Evolutionary conservation across 2,888 invertebrate genomes (phyloP), one percentile per base, ranked within the genome.

Genomic region (Cepaea hortensis): DNA sequence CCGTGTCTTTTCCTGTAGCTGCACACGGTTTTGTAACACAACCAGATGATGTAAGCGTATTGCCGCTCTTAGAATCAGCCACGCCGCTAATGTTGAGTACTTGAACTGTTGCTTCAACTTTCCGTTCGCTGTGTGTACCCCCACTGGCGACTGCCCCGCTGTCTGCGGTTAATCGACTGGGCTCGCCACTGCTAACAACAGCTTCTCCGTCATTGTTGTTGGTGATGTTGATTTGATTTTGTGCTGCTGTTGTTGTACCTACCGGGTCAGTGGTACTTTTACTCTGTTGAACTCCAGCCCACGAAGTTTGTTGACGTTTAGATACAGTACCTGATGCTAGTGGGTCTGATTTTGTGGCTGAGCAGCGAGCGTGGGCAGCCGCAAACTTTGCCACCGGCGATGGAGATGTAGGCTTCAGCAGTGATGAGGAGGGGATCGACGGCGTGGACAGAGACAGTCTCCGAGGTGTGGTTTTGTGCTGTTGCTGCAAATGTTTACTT

Each of bases 271-370:
- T 23, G 9, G 18, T 18, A 5, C 11, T 23, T 65, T n/a, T 50
- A 23, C 23, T n/a, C 50, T 68, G 68, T 35, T 83, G 83, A 6
- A 50, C 85, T 1, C 68, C 79, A 70, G 79, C 68, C 70, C 77
- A 85, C 23, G 79, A 3, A 20, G 68, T 65, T 35, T 18, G 50
- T 35, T 73, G 68, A 70, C 85, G 85, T 62, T 77, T 65, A 5
- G 70, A 65, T 23, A 62, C 62, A 2, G 75, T n/a, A 46, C 84
- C 48, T 9, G 20, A 13, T 20, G 82, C 82, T 9, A 70, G 50
- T 15, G 85, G 85, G 23, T 85, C 85, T 0, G 85, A 85, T 35
- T 65, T 85, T 13, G 85, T 85, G 73, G 81, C 85, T 6, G 81
- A n/a, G 50, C 85, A 85, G 0, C 68, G 73, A n/a, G 75, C 35